phyloP scores from a whole-genome alignment of 2,113 vertebrate species.

The Salminus brasiliensis region DNA sequence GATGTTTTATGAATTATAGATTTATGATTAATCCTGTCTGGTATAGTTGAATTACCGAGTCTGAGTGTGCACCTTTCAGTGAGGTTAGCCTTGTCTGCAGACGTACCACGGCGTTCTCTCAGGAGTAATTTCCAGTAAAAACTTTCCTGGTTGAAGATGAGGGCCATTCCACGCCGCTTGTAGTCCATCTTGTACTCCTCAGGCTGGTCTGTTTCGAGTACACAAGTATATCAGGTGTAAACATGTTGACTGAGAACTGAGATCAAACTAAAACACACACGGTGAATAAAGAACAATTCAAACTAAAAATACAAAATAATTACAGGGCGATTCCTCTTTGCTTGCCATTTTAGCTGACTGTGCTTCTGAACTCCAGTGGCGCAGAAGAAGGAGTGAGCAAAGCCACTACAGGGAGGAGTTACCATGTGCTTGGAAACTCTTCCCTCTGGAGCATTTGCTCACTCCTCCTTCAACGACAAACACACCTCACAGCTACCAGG shows the following conservation, averaged over 20 bases:
- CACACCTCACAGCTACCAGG: too few species aligned
- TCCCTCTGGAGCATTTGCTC: too few species aligned
- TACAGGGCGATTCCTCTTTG: not conserved
- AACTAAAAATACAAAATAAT: not conserved
- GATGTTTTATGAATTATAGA: too few species aligned
- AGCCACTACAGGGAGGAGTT: not conserved
- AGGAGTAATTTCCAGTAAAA: slow-evolving; percentile 81
- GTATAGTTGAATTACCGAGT: too few species aligned
- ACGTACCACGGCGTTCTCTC: slow-evolving; percentile 77
- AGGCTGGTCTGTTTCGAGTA: not conserved
- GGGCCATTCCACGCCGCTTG: slow-evolving; percentile 80
- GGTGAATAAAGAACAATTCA: too few species aligned
- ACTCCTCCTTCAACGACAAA: too few species aligned
- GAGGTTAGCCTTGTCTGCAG: slow-evolving; percentile 80
- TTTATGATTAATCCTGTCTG: too few species aligned
- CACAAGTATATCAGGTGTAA: not conserved
- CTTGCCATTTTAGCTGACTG: not conserved
- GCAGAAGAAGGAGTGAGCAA: not conserved
- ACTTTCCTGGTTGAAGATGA: slow-evolving; percentile 92
- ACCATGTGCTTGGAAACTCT: too few species aligned
- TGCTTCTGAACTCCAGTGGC: not conserved
- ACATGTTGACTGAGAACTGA: not conserved
- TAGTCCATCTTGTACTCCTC: slow-evolving; percentile 87
- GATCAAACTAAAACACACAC: too few species aligned
- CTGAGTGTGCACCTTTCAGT: slow-evolving; percentile 71